Conservation (phyloP, 2,888 invertebrate genomes). For the Pardosa pseudoannulata region DNA sequence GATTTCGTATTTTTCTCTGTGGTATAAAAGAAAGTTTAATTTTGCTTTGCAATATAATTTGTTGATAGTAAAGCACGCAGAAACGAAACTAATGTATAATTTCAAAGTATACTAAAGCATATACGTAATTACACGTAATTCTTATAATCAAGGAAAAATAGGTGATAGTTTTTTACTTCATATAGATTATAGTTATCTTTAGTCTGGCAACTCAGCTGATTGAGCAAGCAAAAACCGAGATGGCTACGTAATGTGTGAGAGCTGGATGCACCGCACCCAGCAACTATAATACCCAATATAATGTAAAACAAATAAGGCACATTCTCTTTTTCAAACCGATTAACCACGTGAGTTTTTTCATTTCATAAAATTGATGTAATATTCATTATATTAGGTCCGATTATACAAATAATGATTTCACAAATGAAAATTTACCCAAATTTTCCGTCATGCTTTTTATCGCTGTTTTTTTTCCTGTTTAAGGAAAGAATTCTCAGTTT, state of each 20-base stretch:
- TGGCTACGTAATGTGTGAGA: conserved; percentile 20
- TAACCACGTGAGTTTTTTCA: conserved; percentile 4
- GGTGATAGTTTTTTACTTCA: no score
- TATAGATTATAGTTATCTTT: no score
- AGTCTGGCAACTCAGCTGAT: conserved; percentile 18
- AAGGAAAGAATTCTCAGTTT: neutral
- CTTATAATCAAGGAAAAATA: no score
- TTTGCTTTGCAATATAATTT: no score
- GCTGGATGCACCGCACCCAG: conserved; percentile 33
- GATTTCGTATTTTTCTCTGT: no score
- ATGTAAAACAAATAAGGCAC: neutral
- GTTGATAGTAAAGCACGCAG: no score
- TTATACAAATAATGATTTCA: neutral
- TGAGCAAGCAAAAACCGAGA: neutral
- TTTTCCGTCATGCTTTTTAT: conserved; percentile 7
- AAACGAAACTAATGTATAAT: no score
- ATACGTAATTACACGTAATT: no score
- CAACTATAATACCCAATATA: neutral
- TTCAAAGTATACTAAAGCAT: no score
- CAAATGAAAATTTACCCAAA: neutral
- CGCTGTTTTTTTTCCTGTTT: neutral
- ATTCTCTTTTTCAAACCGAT: neutral
- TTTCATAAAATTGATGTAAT: neutral
- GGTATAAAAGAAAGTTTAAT: no score
- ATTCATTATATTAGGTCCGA: neutral